A percentile compares a stretch with the other conserved stretches of the same genome.
phyloP scores from a whole-genome alignment of 2,797 vertebrate genomes.

The Gymnocypris eckloni region DNA sequence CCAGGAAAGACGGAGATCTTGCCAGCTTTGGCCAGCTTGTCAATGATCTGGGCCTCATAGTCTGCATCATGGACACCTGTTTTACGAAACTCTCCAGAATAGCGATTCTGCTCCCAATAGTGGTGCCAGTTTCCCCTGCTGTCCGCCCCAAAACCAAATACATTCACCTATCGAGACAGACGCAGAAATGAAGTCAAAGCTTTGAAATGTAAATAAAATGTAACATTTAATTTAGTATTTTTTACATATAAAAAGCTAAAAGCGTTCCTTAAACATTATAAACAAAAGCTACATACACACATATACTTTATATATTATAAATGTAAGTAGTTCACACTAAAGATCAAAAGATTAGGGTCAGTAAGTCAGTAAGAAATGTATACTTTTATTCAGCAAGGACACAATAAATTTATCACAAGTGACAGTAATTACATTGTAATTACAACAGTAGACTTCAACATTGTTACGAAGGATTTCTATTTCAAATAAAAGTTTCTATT shows the following conservation, averaged over 20 bases:
- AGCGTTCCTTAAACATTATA: background rate
- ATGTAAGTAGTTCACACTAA: background rate
- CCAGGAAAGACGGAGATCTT: slow-evolving; percentile 94
- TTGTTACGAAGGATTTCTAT: background rate
- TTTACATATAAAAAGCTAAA: background rate
- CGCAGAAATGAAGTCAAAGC: background rate
- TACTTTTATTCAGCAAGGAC: background rate
- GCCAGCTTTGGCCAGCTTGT: slow-evolving; percentile 87
- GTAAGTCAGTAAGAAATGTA: too few species aligned
- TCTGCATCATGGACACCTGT: slow-evolving; percentile 97
- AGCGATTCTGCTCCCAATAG: slow-evolving; percentile 99
- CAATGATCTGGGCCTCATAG: slow-evolving; percentile 94
- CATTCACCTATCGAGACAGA: slow-evolving; percentile 85
- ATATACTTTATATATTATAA: background rate
- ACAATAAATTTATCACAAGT: too few species aligned
- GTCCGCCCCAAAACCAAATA: slow-evolving; percentile 97
- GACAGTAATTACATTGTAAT: background rate
- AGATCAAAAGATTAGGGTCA: background rate
- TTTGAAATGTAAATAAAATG: background rate
- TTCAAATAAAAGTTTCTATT: background rate
- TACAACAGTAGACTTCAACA: background rate
- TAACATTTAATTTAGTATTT: background rate
- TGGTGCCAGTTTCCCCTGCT: slow-evolving; percentile 98
- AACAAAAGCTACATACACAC: background rate
- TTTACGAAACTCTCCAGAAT: slow-evolving; percentile 96